Percentiles rank a stretch among this genome's conserved stretches.
Conservation (phyloP, 2,888 invertebrate genomes). For the Tiphia femorata region DNA sequence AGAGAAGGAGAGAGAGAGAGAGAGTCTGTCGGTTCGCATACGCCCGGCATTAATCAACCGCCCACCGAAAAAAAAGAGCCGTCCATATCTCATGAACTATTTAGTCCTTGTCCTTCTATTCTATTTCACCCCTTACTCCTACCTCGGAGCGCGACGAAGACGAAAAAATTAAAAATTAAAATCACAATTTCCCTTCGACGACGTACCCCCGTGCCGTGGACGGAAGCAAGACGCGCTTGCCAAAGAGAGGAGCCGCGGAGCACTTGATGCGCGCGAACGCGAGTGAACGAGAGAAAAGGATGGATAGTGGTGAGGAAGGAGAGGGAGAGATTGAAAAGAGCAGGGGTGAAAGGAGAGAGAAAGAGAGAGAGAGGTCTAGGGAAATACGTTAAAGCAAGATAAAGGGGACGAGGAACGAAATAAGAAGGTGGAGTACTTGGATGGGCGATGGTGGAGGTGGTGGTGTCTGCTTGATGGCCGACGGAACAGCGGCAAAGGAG, state of each 20-base stretch:
- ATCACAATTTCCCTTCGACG: conserved; percentile 52
- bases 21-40: conserved; percentile 29
- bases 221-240: conserved; percentile 17
- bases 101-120: conserved; percentile 32
- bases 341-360: neutral
- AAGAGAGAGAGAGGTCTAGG: neutral
- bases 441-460: no score
- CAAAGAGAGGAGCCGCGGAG: no score
- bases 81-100: conserved; percentile 50
- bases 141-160: conserved; percentile 12
- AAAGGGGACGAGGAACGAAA: neutral
- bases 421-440: neutral
- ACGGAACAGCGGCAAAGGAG: conserved; percentile 25
- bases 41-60: conserved; percentile 51
- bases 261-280: no score
- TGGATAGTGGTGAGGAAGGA: conserved; percentile 12
- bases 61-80: conserved; percentile 43
- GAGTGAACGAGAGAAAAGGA: no score
- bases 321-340: conserved; percentile 1
- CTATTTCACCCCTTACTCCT: no score
- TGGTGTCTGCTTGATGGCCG: conserved; percentile 21
- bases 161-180: conserved; percentile 59
- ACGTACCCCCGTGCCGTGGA: conserved; percentile 26
- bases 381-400: neutral
- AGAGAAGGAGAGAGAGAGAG: no score